Base-by-base conservation (phyloP, 2,888 invertebrate genomes). In the Isoperla grammatica region DNA sequence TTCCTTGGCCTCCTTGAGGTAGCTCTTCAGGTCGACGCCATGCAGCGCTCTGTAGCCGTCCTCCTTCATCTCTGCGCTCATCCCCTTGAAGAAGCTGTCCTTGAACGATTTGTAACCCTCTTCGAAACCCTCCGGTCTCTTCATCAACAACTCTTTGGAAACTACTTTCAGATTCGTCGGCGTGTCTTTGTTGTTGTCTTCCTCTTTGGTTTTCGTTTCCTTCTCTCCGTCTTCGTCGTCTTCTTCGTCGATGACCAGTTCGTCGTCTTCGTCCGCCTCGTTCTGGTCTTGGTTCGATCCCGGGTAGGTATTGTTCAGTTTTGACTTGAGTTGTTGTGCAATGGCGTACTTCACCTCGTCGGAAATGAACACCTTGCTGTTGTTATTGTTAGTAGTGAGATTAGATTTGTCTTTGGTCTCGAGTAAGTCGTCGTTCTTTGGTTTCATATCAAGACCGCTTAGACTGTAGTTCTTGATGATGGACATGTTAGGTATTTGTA, bases 291-390 rank as follows among this genome's bases (percentile, higher is more conserved):
- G 9, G 39, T 11, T 13, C 45, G 55, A 40, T 60, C 48, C 23
- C 60, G 57, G 40, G 8, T 45, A n/a, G 22, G 64, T 54, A 45
- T 68, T 57, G 65, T 69, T 62, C 61, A 70, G 59, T 64, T 70
- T 65, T 63, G 67, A 59, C 60, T 88, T 87, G 2, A 90, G 75
- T 67, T 91, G 90, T 66, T 90, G 88, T 13, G 90, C 86, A 49
- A 91, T 83, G 0, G 90, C 90, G 66, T 83, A 87, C 68, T 88
- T 89, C 0, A 90, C 80, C 67, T 85, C 83, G 65, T 84, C 84
- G 1, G 82, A 83, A 19, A 85, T 82, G 48, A 53, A 63, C n/a
- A 57, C 22, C 9, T 61, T 63, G 43, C 53, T 59, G 59, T 63
- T 61, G 22, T 59, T 61, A 45, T 60, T 53, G 55, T 55, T 39